Percentiles rank a stretch among this genome's conserved stretches.
These are phyloP conservation scores for Cerastis rubricosa DNA, from an alignment of 2,888 invertebrate species.

Conservation along the genomic window DNA sequence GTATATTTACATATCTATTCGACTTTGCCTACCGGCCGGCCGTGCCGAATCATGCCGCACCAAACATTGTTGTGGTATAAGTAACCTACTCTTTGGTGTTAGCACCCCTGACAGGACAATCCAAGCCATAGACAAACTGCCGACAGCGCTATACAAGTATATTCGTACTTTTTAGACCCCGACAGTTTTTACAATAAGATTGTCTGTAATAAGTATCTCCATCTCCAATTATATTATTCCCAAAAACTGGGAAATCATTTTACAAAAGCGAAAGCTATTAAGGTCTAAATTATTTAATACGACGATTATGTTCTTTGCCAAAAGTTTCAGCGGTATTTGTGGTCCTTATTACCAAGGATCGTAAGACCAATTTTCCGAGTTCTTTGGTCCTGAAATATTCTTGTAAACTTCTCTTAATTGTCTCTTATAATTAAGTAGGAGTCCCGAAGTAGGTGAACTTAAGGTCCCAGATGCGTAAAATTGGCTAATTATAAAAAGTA, in stretches of 20 bases:
- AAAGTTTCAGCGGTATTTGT: conserved; percentile 37
- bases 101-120: neutral
- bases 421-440: conserved; percentile 80
- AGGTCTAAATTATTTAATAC: conserved; percentile 74
- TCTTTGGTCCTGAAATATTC: conserved; percentile 3
- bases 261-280: conserved; percentile 70
- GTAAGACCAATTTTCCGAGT: conserved; percentile 58
- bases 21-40: neutral
- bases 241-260: conserved; percentile 71
- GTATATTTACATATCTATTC: no score
- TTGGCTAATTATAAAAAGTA: conserved; percentile 79
- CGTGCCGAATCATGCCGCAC: neutral
- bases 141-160: conserved; percentile 5
- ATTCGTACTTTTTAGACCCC: conserved; percentile 28
- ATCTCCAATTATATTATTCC: conserved; percentile 56
- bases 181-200: conserved; percentile 45
- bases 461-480: conserved; percentile 79
- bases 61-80: neutral
- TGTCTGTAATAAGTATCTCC: conserved; percentile 45
- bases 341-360: conserved; percentile 34
- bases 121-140: neutral
- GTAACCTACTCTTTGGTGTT: neutral
- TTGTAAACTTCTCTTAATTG: conserved; percentile 74
- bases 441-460: conserved; percentile 75
- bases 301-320: conserved; percentile 69